Evolutionary conservation across 2,888 invertebrate genomes (phyloP).

Genomic region (Cryptus viduatorius): DNA sequence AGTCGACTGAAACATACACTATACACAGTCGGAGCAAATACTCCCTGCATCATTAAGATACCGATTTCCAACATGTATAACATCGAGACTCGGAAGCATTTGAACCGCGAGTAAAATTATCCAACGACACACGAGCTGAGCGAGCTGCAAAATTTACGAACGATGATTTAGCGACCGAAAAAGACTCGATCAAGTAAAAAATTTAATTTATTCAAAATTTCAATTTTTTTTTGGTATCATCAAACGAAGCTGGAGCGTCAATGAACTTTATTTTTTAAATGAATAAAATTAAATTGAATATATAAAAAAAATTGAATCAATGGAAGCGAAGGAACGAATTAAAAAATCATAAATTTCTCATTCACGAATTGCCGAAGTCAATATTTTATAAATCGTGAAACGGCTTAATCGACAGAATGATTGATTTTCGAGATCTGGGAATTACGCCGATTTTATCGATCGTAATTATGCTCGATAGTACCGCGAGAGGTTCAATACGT

Average conservation of each 20-base stretch:
- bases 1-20: constrained; percentile 42
- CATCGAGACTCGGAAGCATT: background rate
- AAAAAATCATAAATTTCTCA: background rate
- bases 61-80: constrained; percentile 37
- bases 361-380: background rate
- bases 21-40: constrained; percentile 39
- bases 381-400: background rate
- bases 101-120: background rate
- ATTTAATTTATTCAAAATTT: background rate
- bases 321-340: background rate
- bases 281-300: background rate
- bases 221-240: background rate
- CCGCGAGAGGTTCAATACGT: background rate
- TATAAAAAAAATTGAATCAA: background rate
- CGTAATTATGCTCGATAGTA: constrained; percentile 21
- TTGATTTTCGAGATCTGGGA: background rate
- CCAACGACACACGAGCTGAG: constrained; percentile 10
- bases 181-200: background rate
- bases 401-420: constrained; percentile 6
- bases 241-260: background rate
- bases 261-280: background rate
- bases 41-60: constrained; percentile 47
- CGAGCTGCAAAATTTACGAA: background rate
- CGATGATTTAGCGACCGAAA: background rate
- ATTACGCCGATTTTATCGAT: constrained; percentile 9